phyloP scores from a whole-genome alignment of 2,888 invertebrate species.

The Polylopha cassiicola region DNA sequence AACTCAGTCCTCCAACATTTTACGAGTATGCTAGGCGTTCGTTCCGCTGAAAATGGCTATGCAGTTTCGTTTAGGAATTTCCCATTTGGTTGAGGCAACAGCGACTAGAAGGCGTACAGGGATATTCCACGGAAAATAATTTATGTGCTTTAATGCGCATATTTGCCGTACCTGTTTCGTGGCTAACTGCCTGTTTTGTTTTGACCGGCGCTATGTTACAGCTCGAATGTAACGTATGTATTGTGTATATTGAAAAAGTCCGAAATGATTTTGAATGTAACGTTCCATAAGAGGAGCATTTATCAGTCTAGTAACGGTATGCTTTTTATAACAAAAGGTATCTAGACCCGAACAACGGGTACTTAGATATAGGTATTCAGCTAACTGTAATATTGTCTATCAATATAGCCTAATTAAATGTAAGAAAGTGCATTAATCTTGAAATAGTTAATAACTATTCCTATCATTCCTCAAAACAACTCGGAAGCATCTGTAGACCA shows the following conservation, averaged over 20 bases:
- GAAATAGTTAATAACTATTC: constrained; percentile 31
- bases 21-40: constrained; percentile 37
- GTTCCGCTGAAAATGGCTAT: constrained; percentile 44
- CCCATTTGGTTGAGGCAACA: constrained; percentile 20
- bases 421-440: too few relatives aligned
- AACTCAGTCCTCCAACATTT: constrained; percentile 43
- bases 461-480: constrained; percentile 52
- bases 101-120: constrained; percentile 20
- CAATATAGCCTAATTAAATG: too few relatives aligned
- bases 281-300: constrained; percentile 3
- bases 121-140: constrained; percentile 20
- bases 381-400: too few relatives aligned
- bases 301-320: too few relatives aligned
- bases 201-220: constrained; percentile 2
- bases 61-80: constrained; percentile 33
- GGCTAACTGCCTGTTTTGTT: constrained; percentile 19
- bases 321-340: too few relatives aligned
- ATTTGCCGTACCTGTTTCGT: constrained; percentile 17
- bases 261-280: constrained; percentile 13
- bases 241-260: constrained; percentile 14
- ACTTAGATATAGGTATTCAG: too few relatives aligned
- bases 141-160: constrained; percentile 23
- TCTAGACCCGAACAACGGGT: too few relatives aligned
- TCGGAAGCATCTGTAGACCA: constrained; percentile 65
- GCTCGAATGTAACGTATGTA: constrained; percentile 8